Percentiles rank a stretch among this genome's conserved stretches.
phyloP scores from a whole-genome alignment of 1,140 invertebrate species.

The Drosophila nasuta region DNA sequence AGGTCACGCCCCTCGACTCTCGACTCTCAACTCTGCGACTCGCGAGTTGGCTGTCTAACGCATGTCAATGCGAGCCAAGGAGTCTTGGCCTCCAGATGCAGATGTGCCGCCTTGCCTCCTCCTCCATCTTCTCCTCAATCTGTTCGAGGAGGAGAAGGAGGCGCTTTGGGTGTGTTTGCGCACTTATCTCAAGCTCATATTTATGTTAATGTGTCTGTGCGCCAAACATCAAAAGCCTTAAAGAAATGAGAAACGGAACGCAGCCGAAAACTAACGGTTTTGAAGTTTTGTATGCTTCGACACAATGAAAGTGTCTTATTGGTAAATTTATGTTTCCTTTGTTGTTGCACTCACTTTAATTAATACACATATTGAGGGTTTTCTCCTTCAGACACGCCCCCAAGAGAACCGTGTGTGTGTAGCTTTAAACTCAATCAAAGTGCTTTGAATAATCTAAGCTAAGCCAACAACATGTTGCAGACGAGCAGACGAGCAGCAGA shows the following conservation, averaged over 20 bases:
- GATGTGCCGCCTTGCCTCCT: slow-evolving; percentile 45
- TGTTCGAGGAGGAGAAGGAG: background rate
- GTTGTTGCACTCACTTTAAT: slow-evolving; percentile 62
- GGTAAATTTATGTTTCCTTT: slow-evolving; percentile 80
- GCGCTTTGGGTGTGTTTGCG: slow-evolving; percentile 66
- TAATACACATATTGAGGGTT: slow-evolving; percentile 49
- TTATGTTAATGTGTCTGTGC: slow-evolving; percentile 78
- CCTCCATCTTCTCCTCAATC: background rate
- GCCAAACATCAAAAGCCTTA: slow-evolving; percentile 72
- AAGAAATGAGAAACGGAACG: slow-evolving; percentile 23
- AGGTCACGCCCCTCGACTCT: slow-evolving; percentile 38
- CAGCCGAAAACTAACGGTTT: slow-evolving; percentile 65
- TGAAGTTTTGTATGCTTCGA: slow-evolving; percentile 29
- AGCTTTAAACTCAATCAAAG: slow-evolving; percentile 19
- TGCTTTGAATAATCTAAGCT: slow-evolving; percentile 22
- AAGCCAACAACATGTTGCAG: slow-evolving; percentile 17
- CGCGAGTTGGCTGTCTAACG: slow-evolving; percentile 54
- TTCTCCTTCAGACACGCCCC: background rate
- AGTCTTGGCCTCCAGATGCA: slow-evolving; percentile 23
- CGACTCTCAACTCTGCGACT: slow-evolving; percentile 8
- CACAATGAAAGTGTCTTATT: slow-evolving; percentile 69
- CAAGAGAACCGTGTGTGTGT: background rate
- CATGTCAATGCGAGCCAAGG: slow-evolving; percentile 66
- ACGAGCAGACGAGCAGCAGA: background rate
- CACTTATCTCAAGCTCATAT: slow-evolving; percentile 78